Percentiles rank a stretch among this genome's conserved stretches.
Conservation (phyloP, 2,797 vertebrate species). For the Mycteria americana region DNA sequence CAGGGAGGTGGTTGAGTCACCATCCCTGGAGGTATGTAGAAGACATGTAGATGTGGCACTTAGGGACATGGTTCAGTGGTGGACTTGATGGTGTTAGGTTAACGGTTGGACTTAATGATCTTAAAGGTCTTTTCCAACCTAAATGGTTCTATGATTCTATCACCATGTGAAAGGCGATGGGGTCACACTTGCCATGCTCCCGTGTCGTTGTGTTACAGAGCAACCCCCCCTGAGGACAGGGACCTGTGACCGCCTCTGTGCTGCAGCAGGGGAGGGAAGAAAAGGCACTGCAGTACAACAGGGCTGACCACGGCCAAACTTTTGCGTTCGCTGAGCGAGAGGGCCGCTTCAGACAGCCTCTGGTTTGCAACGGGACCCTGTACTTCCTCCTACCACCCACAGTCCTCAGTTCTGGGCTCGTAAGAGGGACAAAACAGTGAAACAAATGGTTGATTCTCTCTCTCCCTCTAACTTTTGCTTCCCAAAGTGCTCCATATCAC, state of each 20-base stretch:
- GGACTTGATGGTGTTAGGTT: neutral
- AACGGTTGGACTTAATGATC: neutral
- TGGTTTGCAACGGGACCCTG: neutral
- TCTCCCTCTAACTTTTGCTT: neutral
- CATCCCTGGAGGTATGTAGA: neutral
- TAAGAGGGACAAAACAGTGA: neutral
- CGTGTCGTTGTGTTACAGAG: neutral
- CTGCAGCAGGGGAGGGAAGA: neutral
- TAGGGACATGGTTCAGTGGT: neutral
- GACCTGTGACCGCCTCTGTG: neutral
- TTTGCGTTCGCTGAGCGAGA: accelerated
- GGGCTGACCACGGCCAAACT: neutral
- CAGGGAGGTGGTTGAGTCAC: neutral
- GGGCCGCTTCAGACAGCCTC: neutral
- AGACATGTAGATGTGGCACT: neutral
- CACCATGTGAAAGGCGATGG: neutral
- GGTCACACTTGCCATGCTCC: neutral
- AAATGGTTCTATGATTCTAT: neutral
- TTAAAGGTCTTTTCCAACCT: neutral
- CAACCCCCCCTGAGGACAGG: neutral
- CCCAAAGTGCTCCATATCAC: neutral
- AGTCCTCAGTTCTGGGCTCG: neutral
- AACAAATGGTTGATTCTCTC: neutral
- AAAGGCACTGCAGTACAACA: neutral
- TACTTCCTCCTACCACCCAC: neutral